These are phyloP conservation scores for Paradoxurus hermaphroditus DNA, from an alignment of 2,113 vertebrate genomes.

Conservation along the genomic window DNA sequence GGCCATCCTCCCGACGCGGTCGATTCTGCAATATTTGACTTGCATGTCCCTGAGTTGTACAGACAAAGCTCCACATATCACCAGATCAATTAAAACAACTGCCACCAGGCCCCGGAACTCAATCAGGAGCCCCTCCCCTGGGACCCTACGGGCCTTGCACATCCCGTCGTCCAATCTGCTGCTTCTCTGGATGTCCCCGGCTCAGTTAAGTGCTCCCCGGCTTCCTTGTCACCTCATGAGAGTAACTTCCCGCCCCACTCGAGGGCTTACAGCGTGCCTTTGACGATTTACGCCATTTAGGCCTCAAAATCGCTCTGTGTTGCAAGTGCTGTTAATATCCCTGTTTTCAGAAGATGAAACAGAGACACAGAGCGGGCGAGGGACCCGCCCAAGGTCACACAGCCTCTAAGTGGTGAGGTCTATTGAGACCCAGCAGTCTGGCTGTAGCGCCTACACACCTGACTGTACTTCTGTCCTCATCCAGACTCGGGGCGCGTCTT, in stretches of 20 bases:
- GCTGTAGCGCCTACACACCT: background rate
- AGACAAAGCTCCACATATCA: conserved; percentile 57
- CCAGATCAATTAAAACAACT: conserved; percentile 77
- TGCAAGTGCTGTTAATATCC: background rate
- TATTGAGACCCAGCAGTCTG: background rate
- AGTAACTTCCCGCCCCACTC: background rate
- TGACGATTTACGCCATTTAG: background rate
- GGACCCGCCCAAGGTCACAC: background rate
- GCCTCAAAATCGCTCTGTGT: background rate
- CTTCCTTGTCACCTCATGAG: background rate
- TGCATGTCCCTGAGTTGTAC: conserved; percentile 61
- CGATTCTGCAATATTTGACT: conserved; percentile 72
- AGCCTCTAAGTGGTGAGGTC: background rate
- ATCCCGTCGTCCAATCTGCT: background rate
- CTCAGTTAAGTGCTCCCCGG: background rate
- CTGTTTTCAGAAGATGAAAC: background rate
- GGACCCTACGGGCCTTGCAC: background rate
- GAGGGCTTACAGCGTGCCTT: background rate
- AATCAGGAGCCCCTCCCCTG: conserved; percentile 44
- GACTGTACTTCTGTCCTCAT: background rate
- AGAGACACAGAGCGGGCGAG: background rate
- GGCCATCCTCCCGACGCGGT: conserved; percentile 44
- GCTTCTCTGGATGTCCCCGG: background rate
- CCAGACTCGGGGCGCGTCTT: background rate
- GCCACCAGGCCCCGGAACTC: conserved; percentile 27